These are phyloP conservation scores for Passer domesticus DNA, from an alignment of 2,113 vertebrate genomes.

Conservation along the genomic window DNA sequence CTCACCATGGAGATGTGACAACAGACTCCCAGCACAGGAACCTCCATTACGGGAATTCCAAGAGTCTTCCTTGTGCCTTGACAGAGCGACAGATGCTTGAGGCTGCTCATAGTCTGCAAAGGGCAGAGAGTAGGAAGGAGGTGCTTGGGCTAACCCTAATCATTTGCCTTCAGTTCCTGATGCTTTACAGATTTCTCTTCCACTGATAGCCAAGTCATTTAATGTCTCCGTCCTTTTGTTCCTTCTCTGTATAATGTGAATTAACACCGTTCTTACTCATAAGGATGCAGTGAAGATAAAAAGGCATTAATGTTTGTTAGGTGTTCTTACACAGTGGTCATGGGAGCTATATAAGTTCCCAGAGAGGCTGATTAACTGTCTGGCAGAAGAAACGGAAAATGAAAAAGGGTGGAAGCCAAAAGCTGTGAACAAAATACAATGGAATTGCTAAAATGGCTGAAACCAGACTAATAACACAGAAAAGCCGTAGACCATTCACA, in stretches of 20 bases:
- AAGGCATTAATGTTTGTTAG: not conserved
- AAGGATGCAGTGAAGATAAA: not conserved
- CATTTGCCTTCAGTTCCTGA: not conserved
- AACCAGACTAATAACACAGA: not conserved
- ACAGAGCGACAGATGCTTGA: rapidly evolving
- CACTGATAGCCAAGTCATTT: not conserved
- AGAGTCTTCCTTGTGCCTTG: not conserved
- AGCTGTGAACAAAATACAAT: not conserved
- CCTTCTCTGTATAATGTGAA: not conserved
- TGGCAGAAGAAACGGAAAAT: not conserved
- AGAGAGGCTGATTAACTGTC: slow-evolving; percentile 3
- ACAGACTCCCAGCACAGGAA: not conserved
- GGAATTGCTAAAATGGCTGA: slow-evolving; percentile 13
- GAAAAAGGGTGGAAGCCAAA: not conserved
- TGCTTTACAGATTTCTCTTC: not conserved
- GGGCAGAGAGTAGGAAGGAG: not conserved
- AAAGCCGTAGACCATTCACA: slow-evolving; percentile 15
- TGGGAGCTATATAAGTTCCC: not conserved
- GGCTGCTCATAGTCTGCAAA: not conserved
- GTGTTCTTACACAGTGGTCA: not conserved
- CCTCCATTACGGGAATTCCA: not conserved
- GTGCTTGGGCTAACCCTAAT: not conserved
- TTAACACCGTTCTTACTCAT: not conserved
- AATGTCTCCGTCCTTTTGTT: not conserved
- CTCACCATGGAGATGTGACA: not conserved